Evolutionary conservation across 2,888 invertebrate species (phyloP), one percentile per base, ranked within the genome.

Genomic region (Allacma fusca): DNA sequence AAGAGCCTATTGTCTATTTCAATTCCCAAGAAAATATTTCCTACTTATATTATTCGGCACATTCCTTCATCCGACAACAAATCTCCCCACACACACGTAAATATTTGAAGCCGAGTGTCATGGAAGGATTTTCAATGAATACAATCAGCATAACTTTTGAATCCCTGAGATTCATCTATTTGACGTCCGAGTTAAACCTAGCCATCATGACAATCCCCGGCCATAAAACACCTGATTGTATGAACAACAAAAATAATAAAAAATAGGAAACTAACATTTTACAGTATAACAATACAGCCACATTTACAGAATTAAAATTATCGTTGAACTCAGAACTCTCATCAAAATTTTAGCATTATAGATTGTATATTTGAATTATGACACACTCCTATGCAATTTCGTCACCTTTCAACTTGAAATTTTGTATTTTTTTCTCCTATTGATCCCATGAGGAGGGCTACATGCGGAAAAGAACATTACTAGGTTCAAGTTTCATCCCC

Each of bases 41-140:
- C 78, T 78, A 78, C 78, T 71, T 74, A 68, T 57, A 78, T 74
- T 80, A 80, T 80, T 78, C 76, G 78, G 76, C 78, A 78, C 78
- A 80, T 80, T 80, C 80, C 75, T 43, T 62, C 73, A 24, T 26
- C 50, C n/a, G 21, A n/a, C 29, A 19, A 62, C 62, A 64, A 21
- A 26, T 28, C 74, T 23, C 26, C 24, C 19, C 50, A 26, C 21
- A n/a, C 40, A 24, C 7, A 44, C 43, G 40, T 64, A 64, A 74
- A 62, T 62, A 62, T 62, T 62, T 62, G 62, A 62, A 24, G 24
- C 62, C 2, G 9, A 24, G 24, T 62, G 62, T 62, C 62, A 62
- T 62, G 21, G 23, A 62, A 1, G 24, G 24, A 24, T 62, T 62
- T 62, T 62, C 62, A 21, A 62, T 62, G 62, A 62, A 62, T 59